Percentiles rank a stretch among this genome's conserved stretches.
phyloP scores from a whole-genome alignment of 2,113 vertebrate genomes.

The Nannospalax galili region DNA sequence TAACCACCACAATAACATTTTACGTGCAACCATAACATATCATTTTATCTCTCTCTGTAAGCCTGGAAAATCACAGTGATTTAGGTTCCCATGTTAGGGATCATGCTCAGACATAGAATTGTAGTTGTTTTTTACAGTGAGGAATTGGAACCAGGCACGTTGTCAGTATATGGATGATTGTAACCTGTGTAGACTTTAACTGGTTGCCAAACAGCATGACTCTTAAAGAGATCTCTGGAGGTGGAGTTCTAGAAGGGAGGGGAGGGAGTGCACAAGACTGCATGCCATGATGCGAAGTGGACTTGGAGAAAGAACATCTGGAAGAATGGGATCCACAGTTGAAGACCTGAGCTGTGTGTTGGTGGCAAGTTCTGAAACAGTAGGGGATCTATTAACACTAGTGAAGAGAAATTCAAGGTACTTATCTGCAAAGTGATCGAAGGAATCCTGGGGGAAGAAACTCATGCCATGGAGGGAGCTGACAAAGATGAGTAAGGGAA shows the following conservation, averaged over 20 bases:
- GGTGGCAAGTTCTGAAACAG: neutral
- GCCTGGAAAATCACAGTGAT: conserved; percentile 1
- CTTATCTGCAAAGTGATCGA: neutral
- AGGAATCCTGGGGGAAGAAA: neutral
- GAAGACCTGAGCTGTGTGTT: neutral
- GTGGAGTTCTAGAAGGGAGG: neutral
- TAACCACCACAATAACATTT: neutral
- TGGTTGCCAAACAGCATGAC: neutral
- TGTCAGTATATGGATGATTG: neutral
- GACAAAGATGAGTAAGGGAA: neutral
- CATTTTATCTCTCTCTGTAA: neutral
- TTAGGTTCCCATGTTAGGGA: neutral
- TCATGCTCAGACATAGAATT: conserved; percentile 10
- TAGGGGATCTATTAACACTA: accelerated
- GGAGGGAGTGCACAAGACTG: neutral
- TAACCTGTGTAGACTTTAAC: neutral
- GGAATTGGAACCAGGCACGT: neutral
- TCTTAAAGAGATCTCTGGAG: neutral
- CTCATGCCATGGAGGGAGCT: neutral
- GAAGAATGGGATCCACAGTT: no score
- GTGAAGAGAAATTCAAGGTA: no score
- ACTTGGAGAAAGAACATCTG: no score
- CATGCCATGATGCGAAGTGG: neutral
- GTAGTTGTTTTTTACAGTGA: conserved; percentile 8
- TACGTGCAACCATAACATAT: neutral